Percentiles rank a stretch among this genome's conserved stretches.
Conservation (phyloP, 35 echinoderm and acorn worm species). For the Acanthaster planci region DNA sequence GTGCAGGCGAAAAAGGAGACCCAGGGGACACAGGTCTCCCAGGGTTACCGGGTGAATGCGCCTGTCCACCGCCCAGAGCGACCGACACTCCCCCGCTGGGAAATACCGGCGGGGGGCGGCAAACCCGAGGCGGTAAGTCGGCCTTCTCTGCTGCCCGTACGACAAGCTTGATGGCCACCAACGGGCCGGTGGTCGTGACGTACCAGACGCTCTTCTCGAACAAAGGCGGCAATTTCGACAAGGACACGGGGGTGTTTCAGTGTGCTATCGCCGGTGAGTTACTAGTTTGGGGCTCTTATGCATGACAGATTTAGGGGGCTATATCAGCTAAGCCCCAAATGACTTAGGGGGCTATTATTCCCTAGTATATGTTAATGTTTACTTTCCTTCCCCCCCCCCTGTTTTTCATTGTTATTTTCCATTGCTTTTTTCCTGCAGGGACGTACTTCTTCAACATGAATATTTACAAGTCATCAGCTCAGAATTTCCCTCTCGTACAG, state of each 20-base stretch:
- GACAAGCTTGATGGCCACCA: slow-evolving; percentile 55
- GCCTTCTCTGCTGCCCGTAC: slow-evolving; percentile 79
- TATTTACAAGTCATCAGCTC: slow-evolving; percentile 74
- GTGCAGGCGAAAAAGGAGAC: slow-evolving; percentile 43
- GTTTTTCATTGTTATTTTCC: too few species aligned
- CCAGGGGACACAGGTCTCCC: slow-evolving; percentile 27
- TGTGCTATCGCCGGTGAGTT: slow-evolving; percentile 65
- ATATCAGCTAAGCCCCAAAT: background rate
- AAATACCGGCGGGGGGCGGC: background rate
- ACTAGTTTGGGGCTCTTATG: background rate
- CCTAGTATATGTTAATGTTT: background rate
- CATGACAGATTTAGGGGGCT: background rate
- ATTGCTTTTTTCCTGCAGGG: slow-evolving; percentile 40
- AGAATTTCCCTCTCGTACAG: slow-evolving; percentile 69
- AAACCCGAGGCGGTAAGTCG: background rate
- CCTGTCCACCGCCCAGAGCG: background rate
- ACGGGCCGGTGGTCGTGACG: slow-evolving; percentile 61
- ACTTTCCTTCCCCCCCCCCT: too few species aligned
- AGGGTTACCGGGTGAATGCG: slow-evolving; percentile 60
- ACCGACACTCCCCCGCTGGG: background rate
- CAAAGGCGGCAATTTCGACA: slow-evolving; percentile 57
- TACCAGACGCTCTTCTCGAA: slow-evolving; percentile 80
- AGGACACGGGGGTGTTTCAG: slow-evolving; percentile 74
- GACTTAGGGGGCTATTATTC: background rate
- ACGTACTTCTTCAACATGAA: slow-evolving; percentile 73